Evolutionary conservation across 1,140 invertebrate species (phyloP).

Genomic region (Nephotettix cincticeps): DNA sequence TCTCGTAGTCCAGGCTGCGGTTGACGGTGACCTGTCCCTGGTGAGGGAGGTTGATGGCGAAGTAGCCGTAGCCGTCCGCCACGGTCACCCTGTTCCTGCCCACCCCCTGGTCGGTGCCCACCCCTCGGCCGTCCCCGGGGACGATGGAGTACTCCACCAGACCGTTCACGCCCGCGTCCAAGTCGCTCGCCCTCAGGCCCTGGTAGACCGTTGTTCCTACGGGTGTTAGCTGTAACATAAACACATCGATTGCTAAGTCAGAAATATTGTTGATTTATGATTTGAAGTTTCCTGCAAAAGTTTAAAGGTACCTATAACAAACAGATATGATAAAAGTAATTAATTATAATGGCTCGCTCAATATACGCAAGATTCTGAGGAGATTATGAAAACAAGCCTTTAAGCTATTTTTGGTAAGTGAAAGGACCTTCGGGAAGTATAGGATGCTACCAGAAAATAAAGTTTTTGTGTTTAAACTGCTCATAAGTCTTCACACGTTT

Average conservation of each 20-base stretch:
- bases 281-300: no score
- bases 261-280: no score
- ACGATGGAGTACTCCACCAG: slow-evolving; percentile 78
- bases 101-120: slow-evolving; percentile 57
- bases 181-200: slow-evolving; percentile 75
- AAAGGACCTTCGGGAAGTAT: no score
- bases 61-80: slow-evolving; percentile 79
- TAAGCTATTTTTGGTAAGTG: no score
- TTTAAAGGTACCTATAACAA: no score
- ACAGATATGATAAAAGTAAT: no score
- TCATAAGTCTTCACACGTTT: no score
- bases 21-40: slow-evolving; percentile 89
- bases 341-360: no score
- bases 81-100: slow-evolving; percentile 57
- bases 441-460: no score
- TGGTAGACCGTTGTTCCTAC: slow-evolving; percentile 85
- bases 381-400: no score
- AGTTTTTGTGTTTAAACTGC: no score
- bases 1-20: slow-evolving; percentile 84
- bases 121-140: slow-evolving; percentile 52
- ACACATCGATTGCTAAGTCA: slow-evolving; percentile 14
- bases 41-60: slow-evolving; percentile 84
- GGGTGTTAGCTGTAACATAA: slow-evolving; percentile 68
- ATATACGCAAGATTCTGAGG: no score
- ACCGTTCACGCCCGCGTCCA: slow-evolving; percentile 83